Evolutionary conservation across 2,797 vertebrate species (phyloP).

Genomic region (Poecilia picta): DNA sequence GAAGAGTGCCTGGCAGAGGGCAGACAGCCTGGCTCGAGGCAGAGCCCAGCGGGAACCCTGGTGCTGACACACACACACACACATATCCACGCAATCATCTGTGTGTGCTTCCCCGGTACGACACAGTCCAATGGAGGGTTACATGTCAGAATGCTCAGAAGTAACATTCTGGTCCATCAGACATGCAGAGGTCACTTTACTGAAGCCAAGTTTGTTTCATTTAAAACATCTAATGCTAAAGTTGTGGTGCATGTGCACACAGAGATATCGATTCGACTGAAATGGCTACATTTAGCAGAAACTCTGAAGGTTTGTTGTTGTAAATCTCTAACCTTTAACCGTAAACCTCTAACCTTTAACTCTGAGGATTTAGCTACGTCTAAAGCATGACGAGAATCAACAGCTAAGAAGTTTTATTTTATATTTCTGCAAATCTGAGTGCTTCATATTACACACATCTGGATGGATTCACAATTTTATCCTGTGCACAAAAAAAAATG

Average conservation of each 20-base stretch:
- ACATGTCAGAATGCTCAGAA: neutral
- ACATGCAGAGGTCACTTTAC: neutral
- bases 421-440: neutral
- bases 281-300: constrained; percentile 12
- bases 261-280: neutral
- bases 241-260: constrained; percentile 5
- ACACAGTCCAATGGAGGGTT: neutral
- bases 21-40: constrained; percentile 94
- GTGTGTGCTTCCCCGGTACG: constrained; percentile 1
- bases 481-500: constrained; percentile 33
- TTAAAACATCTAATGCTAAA: constrained; percentile 18
- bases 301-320: neutral
- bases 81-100: neutral
- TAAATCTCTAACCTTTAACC: no score
- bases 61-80: constrained; percentile 82
- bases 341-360: no score
- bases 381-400: neutral
- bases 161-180: constrained; percentile 2
- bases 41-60: constrained; percentile 93
- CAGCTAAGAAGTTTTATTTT: constrained; percentile 8
- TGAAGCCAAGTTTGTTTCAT: constrained; percentile 15
- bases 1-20: constrained; percentile 92
- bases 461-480: constrained; percentile 26
- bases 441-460: neutral
- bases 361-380: neutral